A percentile compares a stretch with the other conserved stretches of the same genome.
phyloP scores from a whole-genome alignment of 2,888 invertebrate species.

The Oscheius sp. region DNA sequence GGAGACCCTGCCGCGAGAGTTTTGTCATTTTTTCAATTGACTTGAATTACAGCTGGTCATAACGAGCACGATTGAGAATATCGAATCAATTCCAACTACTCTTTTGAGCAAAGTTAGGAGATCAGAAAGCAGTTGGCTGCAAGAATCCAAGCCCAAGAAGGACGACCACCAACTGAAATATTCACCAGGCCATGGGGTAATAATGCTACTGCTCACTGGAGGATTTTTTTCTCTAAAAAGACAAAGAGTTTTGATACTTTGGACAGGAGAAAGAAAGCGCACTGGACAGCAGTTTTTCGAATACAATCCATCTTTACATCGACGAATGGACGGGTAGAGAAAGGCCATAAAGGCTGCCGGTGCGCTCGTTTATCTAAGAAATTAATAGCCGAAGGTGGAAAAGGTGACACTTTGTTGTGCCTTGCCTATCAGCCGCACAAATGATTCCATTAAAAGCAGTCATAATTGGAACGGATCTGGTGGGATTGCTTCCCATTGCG shows the following conservation, averaged over 20 bases:
- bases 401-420: slow-evolving; percentile 14
- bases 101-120: background rate
- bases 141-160: too few relatives aligned
- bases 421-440: slow-evolving; percentile 6
- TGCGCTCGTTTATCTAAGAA: slow-evolving; percentile 26
- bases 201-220: too few relatives aligned
- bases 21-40: background rate
- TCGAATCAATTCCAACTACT: too few relatives aligned
- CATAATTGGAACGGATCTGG: slow-evolving; percentile 1
- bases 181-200: too few relatives aligned
- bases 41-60: background rate
- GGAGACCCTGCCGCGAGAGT: background rate
- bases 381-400: slow-evolving; percentile 29
- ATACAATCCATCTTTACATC: slow-evolving; percentile 25
- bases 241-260: too few relatives aligned
- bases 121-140: background rate
- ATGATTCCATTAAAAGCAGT: background rate
- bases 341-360: slow-evolving; percentile 29
- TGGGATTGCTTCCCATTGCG: background rate
- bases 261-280: too few relatives aligned
- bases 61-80: background rate
- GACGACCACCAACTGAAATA: too few relatives aligned
- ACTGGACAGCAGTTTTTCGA: slow-evolving; percentile 9
- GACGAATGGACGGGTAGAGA: slow-evolving; percentile 13
- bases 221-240: too few relatives aligned